phyloP scores from a whole-genome alignment of 2,113 vertebrate species.

The Lepus americanus region DNA sequence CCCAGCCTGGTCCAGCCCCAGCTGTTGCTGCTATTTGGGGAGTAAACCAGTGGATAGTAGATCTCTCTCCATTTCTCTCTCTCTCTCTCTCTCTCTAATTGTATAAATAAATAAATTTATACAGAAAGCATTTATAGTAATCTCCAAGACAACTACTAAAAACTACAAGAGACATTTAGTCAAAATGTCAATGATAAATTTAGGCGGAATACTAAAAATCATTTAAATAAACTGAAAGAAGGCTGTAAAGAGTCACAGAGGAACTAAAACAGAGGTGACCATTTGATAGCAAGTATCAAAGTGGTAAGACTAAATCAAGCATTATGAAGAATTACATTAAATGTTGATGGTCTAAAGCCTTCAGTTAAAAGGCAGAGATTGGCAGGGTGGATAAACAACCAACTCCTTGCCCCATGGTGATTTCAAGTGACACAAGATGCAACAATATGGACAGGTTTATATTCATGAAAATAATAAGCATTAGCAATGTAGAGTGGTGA shows the following conservation, averaged over 20 bases:
- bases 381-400: background rate
- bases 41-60: no score
- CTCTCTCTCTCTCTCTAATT: no score
- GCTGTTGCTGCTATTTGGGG: no score
- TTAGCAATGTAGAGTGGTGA: background rate
- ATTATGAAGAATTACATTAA: conserved; percentile 10
- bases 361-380: background rate
- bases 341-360: background rate
- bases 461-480: background rate
- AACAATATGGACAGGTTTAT: background rate
- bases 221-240: conserved; percentile 15
- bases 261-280: background rate
- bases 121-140: background rate
- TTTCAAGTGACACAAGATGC: background rate
- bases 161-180: background rate
- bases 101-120: no score
- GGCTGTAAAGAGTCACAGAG: background rate
- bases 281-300: conserved; percentile 27
- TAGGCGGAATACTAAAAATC: conserved; percentile 3
- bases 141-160: background rate
- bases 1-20: no score
- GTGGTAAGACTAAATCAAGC: background rate
- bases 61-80: no score
- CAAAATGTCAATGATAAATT: background rate
- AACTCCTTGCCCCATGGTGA: background rate